phyloP scores from a whole-genome alignment of 92 coral and sea anemone genomes.

The Montipora capitata region DNA sequence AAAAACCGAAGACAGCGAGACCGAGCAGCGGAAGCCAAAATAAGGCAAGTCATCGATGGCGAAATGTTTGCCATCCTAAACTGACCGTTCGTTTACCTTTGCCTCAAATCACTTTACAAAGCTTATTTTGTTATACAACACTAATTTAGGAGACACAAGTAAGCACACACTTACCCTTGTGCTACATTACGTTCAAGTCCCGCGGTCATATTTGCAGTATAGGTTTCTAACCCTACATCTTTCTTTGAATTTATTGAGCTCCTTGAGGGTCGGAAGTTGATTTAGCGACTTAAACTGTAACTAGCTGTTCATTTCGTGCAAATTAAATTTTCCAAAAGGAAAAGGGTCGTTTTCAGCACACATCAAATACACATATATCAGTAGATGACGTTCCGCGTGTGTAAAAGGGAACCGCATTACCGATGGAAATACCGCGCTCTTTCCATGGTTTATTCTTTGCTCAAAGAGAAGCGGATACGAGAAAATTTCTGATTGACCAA shows the following conservation, averaged over 20 bases:
- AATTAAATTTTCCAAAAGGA: constrained; percentile 73
- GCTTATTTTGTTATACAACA: constrained; percentile 52
- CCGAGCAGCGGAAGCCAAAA: constrained; percentile 99
- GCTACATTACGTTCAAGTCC: neutral
- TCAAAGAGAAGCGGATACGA: constrained; percentile 47
- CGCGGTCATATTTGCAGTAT: neutral
- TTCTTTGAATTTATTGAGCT: constrained; percentile 86
- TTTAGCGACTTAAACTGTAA: constrained; percentile 84
- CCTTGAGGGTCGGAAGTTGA: constrained; percentile 98
- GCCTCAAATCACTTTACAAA: constrained; percentile 49
- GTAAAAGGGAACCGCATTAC: constrained; percentile 18
- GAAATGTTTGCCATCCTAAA: constrained; percentile 20
- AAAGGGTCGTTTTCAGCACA: constrained; percentile 52
- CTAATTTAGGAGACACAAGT: constrained; percentile 49
- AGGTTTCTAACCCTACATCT: neutral
- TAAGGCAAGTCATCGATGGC: constrained; percentile 78
- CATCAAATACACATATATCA: constrained; percentile 44
- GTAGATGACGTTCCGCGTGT: constrained; percentile 29
- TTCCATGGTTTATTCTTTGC: constrained; percentile 13
- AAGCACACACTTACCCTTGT: constrained; percentile 9
- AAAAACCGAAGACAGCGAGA: constrained; percentile 99
- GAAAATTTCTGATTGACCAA: constrained; percentile 1
- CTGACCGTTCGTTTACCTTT: constrained; percentile 70
- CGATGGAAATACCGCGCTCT: constrained; percentile 34
- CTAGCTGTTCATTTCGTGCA: constrained; percentile 90